Evolutionary conservation across 2,888 invertebrate species (phyloP).

Genomic region (Lycophotia porphyrea): DNA sequence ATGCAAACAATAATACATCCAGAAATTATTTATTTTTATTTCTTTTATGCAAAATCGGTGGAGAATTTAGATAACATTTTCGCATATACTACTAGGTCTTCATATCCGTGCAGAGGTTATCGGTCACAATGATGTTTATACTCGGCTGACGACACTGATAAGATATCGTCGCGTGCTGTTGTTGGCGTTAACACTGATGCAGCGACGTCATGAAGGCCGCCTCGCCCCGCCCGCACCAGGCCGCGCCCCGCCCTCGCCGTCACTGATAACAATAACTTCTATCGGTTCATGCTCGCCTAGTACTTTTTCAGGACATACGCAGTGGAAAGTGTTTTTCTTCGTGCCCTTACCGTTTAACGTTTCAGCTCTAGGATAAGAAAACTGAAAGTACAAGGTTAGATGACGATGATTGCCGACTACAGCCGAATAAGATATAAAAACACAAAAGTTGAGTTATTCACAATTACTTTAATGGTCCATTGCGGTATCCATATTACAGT

Average conservation of each 20-base stretch:
- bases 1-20: background rate
- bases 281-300: slow-evolving; percentile 85
- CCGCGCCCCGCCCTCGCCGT: slow-evolving; percentile 70
- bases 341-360: slow-evolving; percentile 68
- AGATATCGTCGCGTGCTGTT: slow-evolving; percentile 78
- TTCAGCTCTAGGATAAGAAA: slow-evolving; percentile 30
- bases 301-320: slow-evolving; percentile 85
- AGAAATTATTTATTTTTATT: background rate
- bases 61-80: slow-evolving; percentile 76
- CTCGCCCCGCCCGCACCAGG: slow-evolving; percentile 63
- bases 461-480: background rate
- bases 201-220: slow-evolving; percentile 79
- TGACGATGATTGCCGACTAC: background rate
- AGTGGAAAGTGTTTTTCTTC: slow-evolving; percentile 82
- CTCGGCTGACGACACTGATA: slow-evolving; percentile 76
- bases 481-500: background rate
- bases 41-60: background rate
- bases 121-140: slow-evolving; percentile 71
- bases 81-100: slow-evolving; percentile 76
- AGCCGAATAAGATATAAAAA: background rate
- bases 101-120: slow-evolving; percentile 71
- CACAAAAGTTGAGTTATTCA: no score
- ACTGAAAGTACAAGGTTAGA: slow-evolving; percentile 19
- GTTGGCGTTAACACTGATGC: slow-evolving; percentile 78
- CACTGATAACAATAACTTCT: slow-evolving; percentile 85